A percentile compares a stretch with the other conserved stretches of the same genome.
phyloP scores from a whole-genome alignment of 2,888 invertebrate genomes.

The Nemotelus nigrinus region DNA sequence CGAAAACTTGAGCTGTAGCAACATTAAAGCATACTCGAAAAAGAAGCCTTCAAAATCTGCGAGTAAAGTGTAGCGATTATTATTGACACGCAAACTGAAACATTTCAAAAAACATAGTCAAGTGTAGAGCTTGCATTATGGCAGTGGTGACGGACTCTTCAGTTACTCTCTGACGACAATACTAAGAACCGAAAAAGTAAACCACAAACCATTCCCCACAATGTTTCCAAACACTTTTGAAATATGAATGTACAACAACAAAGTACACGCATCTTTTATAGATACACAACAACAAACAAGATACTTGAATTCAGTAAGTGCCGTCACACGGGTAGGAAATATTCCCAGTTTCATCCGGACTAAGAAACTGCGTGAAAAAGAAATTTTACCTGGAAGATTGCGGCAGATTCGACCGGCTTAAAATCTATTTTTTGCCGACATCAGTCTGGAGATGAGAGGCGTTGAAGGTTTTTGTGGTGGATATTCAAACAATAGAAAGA shows the following conservation, averaged over 20 bases:
- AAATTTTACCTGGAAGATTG: background rate
- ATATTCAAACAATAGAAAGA: constrained; percentile 14
- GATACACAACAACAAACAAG: background rate
- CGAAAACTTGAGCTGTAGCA: constrained; percentile 6
- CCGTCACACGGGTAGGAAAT: too few relatives aligned
- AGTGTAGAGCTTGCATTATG: background rate
- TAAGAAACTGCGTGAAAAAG: constrained; percentile 11
- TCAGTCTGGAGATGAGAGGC: background rate
- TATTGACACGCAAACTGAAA: constrained; percentile 23
- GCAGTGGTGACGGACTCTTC: too few relatives aligned
- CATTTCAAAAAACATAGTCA: constrained; percentile 11
- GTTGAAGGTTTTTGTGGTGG: constrained; percentile 8
- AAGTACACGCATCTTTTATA: background rate
- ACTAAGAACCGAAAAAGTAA: background rate
- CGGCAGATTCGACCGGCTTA: background rate
- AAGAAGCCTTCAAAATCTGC: constrained; percentile 3
- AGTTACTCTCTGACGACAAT: background rate
- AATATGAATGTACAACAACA: constrained; percentile 2
- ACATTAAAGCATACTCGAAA: constrained; percentile 11
- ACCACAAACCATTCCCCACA: constrained; percentile 19
- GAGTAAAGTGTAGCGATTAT: background rate
- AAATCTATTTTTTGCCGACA: background rate
- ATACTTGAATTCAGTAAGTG: too few relatives aligned
- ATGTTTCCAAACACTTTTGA: background rate
- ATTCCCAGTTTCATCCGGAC: background rate